A percentile compares a stretch with the other conserved stretches of the same genome.
Evolutionary conservation across 2,797 vertebrate species (phyloP).

Genomic region (Schizopygopsis malacanthus): DNA sequence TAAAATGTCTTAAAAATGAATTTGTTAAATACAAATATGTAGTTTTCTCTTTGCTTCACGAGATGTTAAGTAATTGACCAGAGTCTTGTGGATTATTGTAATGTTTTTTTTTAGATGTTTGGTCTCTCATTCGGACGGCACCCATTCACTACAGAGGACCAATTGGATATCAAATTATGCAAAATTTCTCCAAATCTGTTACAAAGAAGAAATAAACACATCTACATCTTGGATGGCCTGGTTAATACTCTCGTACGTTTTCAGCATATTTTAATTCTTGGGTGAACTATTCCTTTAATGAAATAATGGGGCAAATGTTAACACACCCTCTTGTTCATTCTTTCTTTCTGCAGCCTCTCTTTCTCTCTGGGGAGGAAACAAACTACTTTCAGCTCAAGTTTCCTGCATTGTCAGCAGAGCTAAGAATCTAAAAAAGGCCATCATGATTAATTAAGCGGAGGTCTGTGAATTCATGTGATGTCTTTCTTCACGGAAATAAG

Average conservation of each 20-base stretch:
- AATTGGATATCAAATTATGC: not conserved
- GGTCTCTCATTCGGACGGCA: not conserved
- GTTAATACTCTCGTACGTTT: not conserved
- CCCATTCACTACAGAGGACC: not conserved
- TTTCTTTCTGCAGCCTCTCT: not conserved
- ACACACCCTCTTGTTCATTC: not conserved
- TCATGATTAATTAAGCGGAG: conserved; percentile 50
- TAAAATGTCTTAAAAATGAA: not conserved
- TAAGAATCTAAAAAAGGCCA: conserved; percentile 43
- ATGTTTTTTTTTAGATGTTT: not conserved
- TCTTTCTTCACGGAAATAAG: conserved; percentile 9
- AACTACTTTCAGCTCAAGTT: conserved; percentile 32
- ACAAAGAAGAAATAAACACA: not conserved
- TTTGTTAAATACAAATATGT: not conserved
- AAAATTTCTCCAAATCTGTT: not conserved
- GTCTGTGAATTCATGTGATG: conserved; percentile 30
- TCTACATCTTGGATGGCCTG: not conserved
- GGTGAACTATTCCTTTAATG: not conserved
- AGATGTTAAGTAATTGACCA: too few species aligned
- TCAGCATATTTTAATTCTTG: not conserved
- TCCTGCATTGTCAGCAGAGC: conserved; percentile 39
- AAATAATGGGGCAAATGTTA: conserved; percentile 23
- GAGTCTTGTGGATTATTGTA: not conserved
- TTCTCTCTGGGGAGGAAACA: conserved; percentile 23
- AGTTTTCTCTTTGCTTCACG: not conserved